These are phyloP conservation scores for Drosophila mayri DNA, from an alignment of 1,140 invertebrate genomes.

Conservation along the genomic window DNA sequence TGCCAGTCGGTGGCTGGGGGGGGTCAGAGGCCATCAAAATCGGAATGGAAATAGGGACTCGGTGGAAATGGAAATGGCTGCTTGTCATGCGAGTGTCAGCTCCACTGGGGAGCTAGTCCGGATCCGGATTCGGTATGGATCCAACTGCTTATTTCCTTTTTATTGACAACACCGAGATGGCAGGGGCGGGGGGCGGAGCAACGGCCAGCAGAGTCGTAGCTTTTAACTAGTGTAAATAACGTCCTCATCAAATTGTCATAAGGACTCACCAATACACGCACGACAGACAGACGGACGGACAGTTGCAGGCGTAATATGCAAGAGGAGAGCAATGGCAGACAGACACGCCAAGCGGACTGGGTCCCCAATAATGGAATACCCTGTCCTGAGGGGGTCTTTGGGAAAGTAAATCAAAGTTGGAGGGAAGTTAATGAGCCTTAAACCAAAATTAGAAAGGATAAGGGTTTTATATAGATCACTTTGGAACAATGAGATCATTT, in stretches of 20 bases:
- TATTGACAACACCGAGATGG: constrained; percentile 62
- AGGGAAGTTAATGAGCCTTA: background rate
- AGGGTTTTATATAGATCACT: background rate
- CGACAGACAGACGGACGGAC: constrained; percentile 22
- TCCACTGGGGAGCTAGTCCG: constrained; percentile 33
- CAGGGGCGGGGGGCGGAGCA: background rate
- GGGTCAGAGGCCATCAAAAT: constrained; percentile 56
- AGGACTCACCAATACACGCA: constrained; percentile 62
- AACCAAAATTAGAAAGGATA: background rate
- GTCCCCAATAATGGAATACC: constrained; percentile 22
- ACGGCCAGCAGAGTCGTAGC: constrained; percentile 35
- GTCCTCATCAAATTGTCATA: constrained; percentile 84
- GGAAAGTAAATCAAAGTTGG: background rate
- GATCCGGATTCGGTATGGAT: constrained; percentile 47
- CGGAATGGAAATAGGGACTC: constrained; percentile 41
- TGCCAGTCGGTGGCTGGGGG: constrained; percentile 37
- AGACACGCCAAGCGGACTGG: constrained; percentile 57
- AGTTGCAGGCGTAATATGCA: constrained; percentile 60
- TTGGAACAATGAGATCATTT: background rate
- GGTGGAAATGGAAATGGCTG: constrained; percentile 63
- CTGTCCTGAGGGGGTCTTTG: constrained; percentile 5
- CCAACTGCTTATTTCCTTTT: constrained; percentile 71
- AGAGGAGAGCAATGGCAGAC: constrained; percentile 53
- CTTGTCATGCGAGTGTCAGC: constrained; percentile 74
- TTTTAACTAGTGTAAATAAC: constrained; percentile 83